Evolutionary conservation across 1,140 invertebrate genomes (phyloP).

Genomic region (Drosophila rhopaloa): DNA sequence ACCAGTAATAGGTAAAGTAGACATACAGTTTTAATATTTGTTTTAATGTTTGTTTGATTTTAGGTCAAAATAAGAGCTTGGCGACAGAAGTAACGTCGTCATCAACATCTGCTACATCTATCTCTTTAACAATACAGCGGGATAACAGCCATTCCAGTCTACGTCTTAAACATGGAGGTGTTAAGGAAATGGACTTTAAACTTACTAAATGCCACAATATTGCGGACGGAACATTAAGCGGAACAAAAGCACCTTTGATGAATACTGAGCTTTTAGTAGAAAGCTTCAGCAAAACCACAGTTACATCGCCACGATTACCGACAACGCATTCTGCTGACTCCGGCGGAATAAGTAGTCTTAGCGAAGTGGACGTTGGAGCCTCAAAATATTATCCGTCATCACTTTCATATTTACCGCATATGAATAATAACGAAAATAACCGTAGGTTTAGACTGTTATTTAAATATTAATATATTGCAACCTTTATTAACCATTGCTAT

Average conservation of each 20-base stretch:
- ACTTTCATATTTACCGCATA: conserved; percentile 46
- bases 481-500: not conserved
- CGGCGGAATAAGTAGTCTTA: not conserved
- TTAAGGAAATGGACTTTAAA: conserved; percentile 19
- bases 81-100: conserved; percentile 20
- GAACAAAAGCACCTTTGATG: conserved; percentile 1
- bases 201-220: not conserved
- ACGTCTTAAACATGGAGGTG: conserved; percentile 28
- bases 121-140: conserved; percentile 42
- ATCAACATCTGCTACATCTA: conserved; percentile 31
- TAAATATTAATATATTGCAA: not conserved
- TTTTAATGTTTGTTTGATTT: not conserved
- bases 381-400: conserved; percentile 39
- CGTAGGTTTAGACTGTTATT: conserved; percentile 25
- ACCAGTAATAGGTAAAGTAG: conserved; percentile 55
- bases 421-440: conserved; percentile 48
- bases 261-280: conserved; percentile 50
- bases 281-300: conserved; percentile 46
- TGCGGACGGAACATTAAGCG: conserved; percentile 13
- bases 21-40: not conserved
- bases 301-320: conserved; percentile 24
- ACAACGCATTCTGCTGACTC: conserved; percentile 31
- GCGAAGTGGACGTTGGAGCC: not conserved
- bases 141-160: conserved; percentile 55
- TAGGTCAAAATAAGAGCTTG: not conserved